These are phyloP conservation scores for Typhlomys cinereus DNA, from an alignment of 2,113 vertebrate species.

Conservation along the genomic window DNA sequence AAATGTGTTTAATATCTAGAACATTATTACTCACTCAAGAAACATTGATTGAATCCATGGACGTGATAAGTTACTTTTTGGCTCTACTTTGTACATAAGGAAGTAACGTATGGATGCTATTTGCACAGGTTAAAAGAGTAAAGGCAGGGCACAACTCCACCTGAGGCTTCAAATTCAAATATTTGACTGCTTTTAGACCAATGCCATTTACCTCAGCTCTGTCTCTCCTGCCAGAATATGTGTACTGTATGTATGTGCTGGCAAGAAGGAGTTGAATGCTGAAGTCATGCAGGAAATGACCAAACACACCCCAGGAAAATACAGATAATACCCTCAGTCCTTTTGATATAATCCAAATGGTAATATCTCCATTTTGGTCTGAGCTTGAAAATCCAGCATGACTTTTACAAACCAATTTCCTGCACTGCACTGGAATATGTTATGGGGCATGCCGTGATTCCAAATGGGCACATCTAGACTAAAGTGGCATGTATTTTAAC, in stretches of 20 bases:
- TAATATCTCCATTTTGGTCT: slow-evolving; percentile 56
- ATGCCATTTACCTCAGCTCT: neutral
- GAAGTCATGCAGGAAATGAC: neutral
- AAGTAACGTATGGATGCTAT: neutral
- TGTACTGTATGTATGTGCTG: neutral
- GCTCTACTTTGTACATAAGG: neutral
- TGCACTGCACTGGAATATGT: slow-evolving; percentile 58
- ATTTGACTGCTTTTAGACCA: neutral
- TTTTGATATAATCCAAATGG: slow-evolving; percentile 57
- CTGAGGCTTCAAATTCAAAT: neutral
- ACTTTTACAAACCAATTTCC: slow-evolving; percentile 70
- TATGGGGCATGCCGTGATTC: slow-evolving; percentile 46
- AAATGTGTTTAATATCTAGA: neutral
- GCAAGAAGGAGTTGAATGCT: fast-evolving
- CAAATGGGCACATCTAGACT: slow-evolving; percentile 68
- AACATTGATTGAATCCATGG: neutral
- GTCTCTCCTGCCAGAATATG: neutral
- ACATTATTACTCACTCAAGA: neutral
- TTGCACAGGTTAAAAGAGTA: neutral
- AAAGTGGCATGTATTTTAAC: slow-evolving; percentile 34
- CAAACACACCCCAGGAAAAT: neutral
- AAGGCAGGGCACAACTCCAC: neutral
- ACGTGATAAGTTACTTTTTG: neutral
- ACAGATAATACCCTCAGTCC: neutral
- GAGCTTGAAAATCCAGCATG: slow-evolving; percentile 58